Percentiles rank a stretch among this genome's conserved stretches.
These are phyloP conservation scores for Pyrocoelia pectoralis DNA, from an alignment of 2,888 invertebrate species.

Conservation along the genomic window DNA sequence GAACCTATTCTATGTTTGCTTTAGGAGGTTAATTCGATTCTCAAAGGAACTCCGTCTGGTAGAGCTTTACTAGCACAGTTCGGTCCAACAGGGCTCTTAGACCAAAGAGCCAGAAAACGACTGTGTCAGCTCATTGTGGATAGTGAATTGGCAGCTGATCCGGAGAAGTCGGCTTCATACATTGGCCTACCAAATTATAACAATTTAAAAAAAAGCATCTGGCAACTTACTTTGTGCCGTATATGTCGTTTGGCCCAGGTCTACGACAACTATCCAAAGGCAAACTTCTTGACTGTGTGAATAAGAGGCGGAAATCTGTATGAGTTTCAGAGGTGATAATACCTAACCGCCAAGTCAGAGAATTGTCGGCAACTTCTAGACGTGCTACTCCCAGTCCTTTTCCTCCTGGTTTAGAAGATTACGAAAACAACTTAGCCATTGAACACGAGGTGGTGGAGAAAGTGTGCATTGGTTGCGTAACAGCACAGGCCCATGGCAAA, in stretches of 20 bases:
- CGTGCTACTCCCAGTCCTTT: neutral
- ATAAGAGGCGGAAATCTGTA: neutral
- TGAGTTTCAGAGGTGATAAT: neutral
- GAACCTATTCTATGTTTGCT: neutral
- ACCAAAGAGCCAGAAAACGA: neutral
- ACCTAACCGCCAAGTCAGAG: neutral
- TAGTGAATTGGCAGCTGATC: neutral
- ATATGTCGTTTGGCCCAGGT: constrained; percentile 3
- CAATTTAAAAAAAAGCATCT: constrained; percentile 1
- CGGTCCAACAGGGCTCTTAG: neutral
- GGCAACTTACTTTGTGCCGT: constrained; percentile 3
- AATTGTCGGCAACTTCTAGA: neutral
- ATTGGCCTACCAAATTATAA: neutral
- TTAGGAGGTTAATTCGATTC: constrained; percentile 6
- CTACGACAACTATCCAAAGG: neutral
- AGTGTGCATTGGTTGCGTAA: neutral
- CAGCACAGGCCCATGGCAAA: neutral
- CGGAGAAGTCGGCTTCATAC: neutral
- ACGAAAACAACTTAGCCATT: neutral
- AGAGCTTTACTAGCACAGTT: neutral
- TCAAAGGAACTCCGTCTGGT: constrained; percentile 5
- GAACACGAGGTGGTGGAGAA: neutral
- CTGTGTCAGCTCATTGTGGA: neutral
- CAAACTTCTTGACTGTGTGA: neutral
- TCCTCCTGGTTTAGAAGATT: neutral